Conservation (phyloP, 2,113 vertebrate genomes). For the Phrynosoma platyrhinos region DNA sequence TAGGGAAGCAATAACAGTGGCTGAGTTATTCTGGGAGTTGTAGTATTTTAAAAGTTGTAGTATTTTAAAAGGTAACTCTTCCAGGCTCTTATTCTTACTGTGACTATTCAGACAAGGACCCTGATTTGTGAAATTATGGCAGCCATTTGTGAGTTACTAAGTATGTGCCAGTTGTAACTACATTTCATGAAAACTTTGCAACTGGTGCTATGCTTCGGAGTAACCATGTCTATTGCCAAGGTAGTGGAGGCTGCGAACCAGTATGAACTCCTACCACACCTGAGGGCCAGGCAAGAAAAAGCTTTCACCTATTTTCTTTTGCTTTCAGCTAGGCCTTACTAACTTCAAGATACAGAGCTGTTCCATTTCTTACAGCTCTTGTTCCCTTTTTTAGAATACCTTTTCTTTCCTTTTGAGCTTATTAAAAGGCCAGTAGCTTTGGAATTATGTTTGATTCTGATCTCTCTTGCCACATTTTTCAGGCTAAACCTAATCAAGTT, state of each 20-base stretch:
- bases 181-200: background rate
- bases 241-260: background rate
- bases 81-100: background rate
- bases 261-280: background rate
- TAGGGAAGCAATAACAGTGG: too few relatives aligned
- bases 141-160: too few relatives aligned
- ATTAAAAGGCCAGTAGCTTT: conserved; percentile 55
- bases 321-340: background rate
- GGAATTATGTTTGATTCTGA: conserved; percentile 64
- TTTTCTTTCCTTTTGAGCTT: background rate
- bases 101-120: too few relatives aligned
- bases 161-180: too few relatives aligned
- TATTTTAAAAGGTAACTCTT: background rate
- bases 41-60: too few relatives aligned
- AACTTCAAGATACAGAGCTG: background rate
- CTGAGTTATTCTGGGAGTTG: too few relatives aligned
- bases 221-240: background rate
- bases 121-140: too few relatives aligned
- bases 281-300: too few relatives aligned
- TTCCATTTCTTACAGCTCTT: conserved; percentile 27
- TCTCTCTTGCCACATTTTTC: conserved; percentile 49
- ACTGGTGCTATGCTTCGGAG: background rate
- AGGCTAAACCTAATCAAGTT: conserved; percentile 65
- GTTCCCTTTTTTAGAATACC: background rate
- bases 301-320: background rate